Evolutionary conservation across 2,113 vertebrate genomes (phyloP), one percentile per base, ranked within the genome.

Genomic region (Saccopteryx bilineata): DNA sequence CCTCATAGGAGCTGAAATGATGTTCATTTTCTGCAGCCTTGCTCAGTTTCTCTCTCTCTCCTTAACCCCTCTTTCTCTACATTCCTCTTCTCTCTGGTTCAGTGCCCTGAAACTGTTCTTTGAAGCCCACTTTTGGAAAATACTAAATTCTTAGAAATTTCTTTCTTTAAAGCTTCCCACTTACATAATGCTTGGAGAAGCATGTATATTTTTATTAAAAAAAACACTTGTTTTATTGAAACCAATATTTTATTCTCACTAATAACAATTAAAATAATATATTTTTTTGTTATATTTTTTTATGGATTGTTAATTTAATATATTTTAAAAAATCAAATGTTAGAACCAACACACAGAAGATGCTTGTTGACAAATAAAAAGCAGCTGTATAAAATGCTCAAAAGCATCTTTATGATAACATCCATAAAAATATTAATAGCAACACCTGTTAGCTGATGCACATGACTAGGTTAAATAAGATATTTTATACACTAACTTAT

Each of bases 291-390:
- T 48, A 15, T 17, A 66, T 0, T 50, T 31, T 31, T 85, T 60
- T 63, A 68, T 33, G 13, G 9, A 81, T 76, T 96, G 3, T 50
- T 58, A 58, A 54, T 52, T 85, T 78, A 75, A 28, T 82, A 61
- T 54, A 68, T 39, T 81, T 39, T 33, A 76, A 82, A 54, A 83
- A 89, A 71, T 54, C 6, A 75, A 95, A 60, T 39, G 5, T 60
- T 66, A 94, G 5, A 31, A 8, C 48, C 15, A 52, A 78, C 1
- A 21, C 19, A 17, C 14, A 31, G 61, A 31, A 75, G 7, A 14
- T 28, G 18, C 5, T 78, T 86, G 9, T n/a, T 52, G 82, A 79
- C 17, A 83, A 90, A 48, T 90, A 18, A 81, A 92, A 84, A 9
- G 12, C 48, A 78, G 18, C 9, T 8, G 39, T 39, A 15, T 11